Conservation (phyloP, 2,113 vertebrate genomes). For the Nothocercus julius region DNA sequence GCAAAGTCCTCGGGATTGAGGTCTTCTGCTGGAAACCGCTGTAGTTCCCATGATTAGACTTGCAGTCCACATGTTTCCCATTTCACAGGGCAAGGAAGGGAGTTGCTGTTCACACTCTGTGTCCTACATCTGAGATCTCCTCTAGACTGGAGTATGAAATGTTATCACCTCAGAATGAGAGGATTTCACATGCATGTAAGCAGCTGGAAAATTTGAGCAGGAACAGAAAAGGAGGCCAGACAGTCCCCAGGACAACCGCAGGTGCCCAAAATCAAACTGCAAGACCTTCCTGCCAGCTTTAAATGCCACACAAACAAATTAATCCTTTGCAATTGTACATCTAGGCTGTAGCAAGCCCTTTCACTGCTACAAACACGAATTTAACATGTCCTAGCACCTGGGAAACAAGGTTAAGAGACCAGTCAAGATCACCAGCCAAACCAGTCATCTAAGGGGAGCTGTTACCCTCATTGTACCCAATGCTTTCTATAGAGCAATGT, state of each 20-base stretch:
- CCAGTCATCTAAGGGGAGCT: background rate
- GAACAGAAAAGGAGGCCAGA: background rate
- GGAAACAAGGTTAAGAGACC: background rate
- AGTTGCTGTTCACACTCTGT: fast-evolving
- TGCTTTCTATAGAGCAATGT: fast-evolving
- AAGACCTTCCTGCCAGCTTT: fast-evolving
- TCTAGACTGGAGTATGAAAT: background rate
- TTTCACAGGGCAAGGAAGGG: background rate
- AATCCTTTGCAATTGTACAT: background rate
- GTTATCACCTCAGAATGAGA: background rate
- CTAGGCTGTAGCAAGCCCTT: background rate
- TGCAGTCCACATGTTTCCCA: fast-evolving
- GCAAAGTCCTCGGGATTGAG: background rate
- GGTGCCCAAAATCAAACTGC: background rate
- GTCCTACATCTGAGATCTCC: background rate
- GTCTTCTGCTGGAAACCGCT: background rate
- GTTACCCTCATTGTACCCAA: background rate
- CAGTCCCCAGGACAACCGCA: background rate
- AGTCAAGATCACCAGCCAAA: background rate
- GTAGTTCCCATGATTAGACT: background rate
- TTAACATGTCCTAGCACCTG: background rate
- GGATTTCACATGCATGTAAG: background rate
- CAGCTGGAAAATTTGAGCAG: background rate
- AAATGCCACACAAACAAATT: background rate
- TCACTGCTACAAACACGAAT: background rate